phyloP scores from a whole-genome alignment of 2,888 invertebrate genomes.

The Abrostola triplasia region DNA sequence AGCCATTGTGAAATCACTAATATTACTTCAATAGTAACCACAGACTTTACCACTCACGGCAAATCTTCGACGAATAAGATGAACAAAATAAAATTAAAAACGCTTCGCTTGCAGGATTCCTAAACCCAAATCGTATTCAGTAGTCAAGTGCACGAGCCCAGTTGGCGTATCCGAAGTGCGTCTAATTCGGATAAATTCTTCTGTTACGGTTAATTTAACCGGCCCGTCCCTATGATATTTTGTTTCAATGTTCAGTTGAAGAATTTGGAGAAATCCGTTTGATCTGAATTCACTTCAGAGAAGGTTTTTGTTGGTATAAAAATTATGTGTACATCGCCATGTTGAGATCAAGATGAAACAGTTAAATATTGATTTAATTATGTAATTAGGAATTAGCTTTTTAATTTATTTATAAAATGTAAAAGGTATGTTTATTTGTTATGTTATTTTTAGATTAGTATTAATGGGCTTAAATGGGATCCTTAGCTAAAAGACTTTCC shows the following conservation, averaged over 20 bases:
- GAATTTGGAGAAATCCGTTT: slow-evolving; percentile 35
- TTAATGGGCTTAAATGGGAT: too few relatives aligned
- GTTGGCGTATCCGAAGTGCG: slow-evolving; percentile 49
- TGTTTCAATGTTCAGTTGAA: slow-evolving; percentile 40
- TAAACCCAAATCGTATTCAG: slow-evolving; percentile 47
- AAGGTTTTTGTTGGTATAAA: slow-evolving; percentile 41
- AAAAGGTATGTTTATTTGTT: too few relatives aligned
- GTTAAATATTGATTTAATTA: not conserved
- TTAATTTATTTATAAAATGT: too few relatives aligned
- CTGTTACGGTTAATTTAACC: slow-evolving; percentile 69
- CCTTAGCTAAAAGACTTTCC: too few relatives aligned
- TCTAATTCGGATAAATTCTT: slow-evolving; percentile 67
- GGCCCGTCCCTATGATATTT: slow-evolving; percentile 50
- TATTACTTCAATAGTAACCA: too few relatives aligned
- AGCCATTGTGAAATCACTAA: too few relatives aligned
- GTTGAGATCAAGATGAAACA: slow-evolving; percentile 22
- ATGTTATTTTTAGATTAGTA: too few relatives aligned
- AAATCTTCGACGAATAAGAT: not conserved
- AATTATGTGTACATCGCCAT: slow-evolving; percentile 18
- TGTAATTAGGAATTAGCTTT: too few relatives aligned
- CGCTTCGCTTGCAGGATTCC: slow-evolving; percentile 16
- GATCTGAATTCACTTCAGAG: slow-evolving; percentile 37
- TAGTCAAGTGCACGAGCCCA: slow-evolving; percentile 47
- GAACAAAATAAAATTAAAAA: not conserved
- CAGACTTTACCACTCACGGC: too few relatives aligned